phyloP scores from a whole-genome alignment of 1,140 invertebrate species.

The Leptinotarsa lineolata region DNA sequence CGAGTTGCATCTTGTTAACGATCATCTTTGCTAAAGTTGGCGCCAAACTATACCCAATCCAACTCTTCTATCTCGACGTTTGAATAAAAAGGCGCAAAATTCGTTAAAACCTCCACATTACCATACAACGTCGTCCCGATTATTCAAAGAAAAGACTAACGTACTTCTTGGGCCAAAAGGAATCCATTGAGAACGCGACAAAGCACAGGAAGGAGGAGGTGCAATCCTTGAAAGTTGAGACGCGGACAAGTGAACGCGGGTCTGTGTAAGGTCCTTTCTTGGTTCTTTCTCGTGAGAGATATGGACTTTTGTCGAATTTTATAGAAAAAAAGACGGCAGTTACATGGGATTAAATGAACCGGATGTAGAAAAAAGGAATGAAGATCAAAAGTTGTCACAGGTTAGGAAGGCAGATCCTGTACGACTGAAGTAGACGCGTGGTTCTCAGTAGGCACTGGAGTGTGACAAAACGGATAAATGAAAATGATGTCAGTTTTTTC shows the following conservation, averaged over 20 bases:
- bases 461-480: too few species aligned
- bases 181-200: background rate
- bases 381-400: constrained; percentile 6
- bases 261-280: background rate
- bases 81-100: constrained; percentile 12
- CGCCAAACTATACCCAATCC: background rate
- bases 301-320: background rate
- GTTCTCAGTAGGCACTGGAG: background rate
- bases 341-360: background rate
- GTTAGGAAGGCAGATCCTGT: constrained; percentile 5
- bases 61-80: background rate
- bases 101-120: constrained; percentile 10
- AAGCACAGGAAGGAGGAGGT: constrained; percentile 17
- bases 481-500: too few species aligned
- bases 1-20: too few species aligned
- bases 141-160: constrained; percentile 19
- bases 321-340: constrained; percentile 13
- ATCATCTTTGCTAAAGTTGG: background rate
- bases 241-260: constrained; percentile 13
- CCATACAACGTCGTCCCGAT: background rate
- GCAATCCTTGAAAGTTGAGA: constrained; percentile 13
- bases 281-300: constrained; percentile 3
- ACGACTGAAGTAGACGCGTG: background rate
- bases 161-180: constrained; percentile 11
- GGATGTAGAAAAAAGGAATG: background rate